Percentiles rank a stretch among this genome's conserved stretches.
phyloP scores from a whole-genome alignment of 1,140 invertebrate genomes.

The Akabosia matsudoensis region DNA sequence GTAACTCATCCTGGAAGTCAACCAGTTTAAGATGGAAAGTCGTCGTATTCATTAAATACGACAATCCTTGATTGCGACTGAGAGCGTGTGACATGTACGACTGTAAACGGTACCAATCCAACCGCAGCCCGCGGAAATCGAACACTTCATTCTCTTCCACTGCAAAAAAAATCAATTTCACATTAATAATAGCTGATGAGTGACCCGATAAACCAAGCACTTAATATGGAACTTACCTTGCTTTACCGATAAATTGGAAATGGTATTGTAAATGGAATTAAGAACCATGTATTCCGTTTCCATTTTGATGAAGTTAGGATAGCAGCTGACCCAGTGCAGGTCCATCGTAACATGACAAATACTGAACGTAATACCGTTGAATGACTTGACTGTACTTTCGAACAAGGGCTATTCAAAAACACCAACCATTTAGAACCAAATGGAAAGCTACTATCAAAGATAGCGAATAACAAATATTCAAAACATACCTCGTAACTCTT shows the following conservation, averaged over 20 bases:
- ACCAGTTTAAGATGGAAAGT: slow-evolving; percentile 98
- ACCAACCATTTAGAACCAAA: background rate
- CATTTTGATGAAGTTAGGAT: slow-evolving; percentile 69
- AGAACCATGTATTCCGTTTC: slow-evolving; percentile 94
- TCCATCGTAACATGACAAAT: slow-evolving; percentile 91
- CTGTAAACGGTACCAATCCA: slow-evolving; percentile 97
- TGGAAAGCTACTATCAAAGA: background rate
- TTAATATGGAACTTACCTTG: slow-evolving; percentile 64
- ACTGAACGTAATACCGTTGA: slow-evolving; percentile 97
- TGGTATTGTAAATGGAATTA: slow-evolving; percentile 85
- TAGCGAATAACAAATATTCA: background rate
- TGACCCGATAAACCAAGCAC: background rate
- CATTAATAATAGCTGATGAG: slow-evolving; percentile 24
- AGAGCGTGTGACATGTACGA: slow-evolving; percentile 90
- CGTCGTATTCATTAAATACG: slow-evolving; percentile 82
- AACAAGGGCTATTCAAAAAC: slow-evolving; percentile 64
- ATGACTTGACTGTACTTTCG: slow-evolving; percentile 95
- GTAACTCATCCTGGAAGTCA: slow-evolving; percentile 94
- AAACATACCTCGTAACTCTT: slow-evolving; percentile 72
- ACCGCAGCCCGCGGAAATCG: slow-evolving; percentile 87
- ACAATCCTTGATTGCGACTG: slow-evolving; percentile 58
- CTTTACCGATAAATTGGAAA: slow-evolving; percentile 82
- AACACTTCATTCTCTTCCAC: slow-evolving; percentile 95
- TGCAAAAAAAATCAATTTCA: slow-evolving; percentile 49
- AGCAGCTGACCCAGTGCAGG: slow-evolving; percentile 81